Evolutionary conservation across 92 coral and sea anemone species (phyloP).

Genomic region (Siderastrea siderea): DNA sequence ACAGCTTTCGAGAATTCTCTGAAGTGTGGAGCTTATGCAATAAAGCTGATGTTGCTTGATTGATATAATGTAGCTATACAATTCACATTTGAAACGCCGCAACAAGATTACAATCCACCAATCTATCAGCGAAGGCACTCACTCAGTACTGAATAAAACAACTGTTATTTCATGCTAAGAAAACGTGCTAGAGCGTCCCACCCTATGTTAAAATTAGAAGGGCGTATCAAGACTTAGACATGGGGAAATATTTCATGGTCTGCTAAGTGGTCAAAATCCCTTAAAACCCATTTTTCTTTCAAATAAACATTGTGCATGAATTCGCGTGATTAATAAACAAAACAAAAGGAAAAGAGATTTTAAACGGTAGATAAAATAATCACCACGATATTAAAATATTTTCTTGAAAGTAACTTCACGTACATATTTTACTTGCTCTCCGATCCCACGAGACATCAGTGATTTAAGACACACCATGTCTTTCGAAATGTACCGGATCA

Average conservation of each 20-base stretch:
- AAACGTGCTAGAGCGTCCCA: not conserved
- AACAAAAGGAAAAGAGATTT: not conserved
- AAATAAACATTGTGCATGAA: not conserved
- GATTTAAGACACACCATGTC: not conserved
- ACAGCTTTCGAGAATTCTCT: not conserved
- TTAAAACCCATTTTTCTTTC: not conserved
- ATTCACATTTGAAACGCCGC: not conserved
- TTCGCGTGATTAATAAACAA: not conserved
- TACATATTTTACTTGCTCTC: no score
- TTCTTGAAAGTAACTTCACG: not conserved
- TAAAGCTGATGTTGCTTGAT: not conserved
- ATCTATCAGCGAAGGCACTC: constrained; percentile 21
- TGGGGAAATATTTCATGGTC: constrained; percentile 29
- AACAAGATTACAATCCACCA: not conserved
- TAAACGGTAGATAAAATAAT: not conserved
- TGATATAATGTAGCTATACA: not conserved
- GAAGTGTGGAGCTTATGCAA: not conserved
- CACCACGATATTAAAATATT: not conserved
- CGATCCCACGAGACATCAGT: no score
- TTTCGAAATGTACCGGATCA: not conserved
- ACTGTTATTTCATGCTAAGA: not conserved
- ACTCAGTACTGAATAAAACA: not conserved
- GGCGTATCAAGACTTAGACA: constrained; percentile 7
- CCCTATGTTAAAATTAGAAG: constrained; percentile 9
- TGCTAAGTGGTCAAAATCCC: constrained; percentile 13